phyloP scores from a whole-genome alignment of 1,140 invertebrate species.

The Steinernema khuongi region DNA sequence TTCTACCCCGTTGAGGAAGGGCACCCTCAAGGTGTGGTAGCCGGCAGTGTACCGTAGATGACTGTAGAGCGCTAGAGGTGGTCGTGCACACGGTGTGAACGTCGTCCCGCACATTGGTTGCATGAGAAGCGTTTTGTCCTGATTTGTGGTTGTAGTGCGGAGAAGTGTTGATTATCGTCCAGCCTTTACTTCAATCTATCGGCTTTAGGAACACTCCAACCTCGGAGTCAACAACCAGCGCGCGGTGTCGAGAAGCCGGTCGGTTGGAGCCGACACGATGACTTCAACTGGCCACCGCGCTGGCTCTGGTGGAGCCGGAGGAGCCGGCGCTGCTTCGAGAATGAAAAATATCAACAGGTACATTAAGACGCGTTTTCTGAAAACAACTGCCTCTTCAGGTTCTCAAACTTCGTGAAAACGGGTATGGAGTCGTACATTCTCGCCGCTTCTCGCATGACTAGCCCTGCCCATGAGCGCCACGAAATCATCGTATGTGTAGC shows the following conservation, averaged over 20 bases:
- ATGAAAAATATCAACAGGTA: slow-evolving; percentile 49
- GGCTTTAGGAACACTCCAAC: background rate
- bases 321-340: slow-evolving; percentile 29
- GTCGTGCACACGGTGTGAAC: too few relatives aligned
- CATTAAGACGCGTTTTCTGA: background rate
- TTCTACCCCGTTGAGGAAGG: background rate
- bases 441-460: slow-evolving; percentile 69
- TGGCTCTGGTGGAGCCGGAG: background rate
- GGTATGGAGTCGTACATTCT: slow-evolving; percentile 85
- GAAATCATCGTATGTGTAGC: slow-evolving; percentile 66
- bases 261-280: slow-evolving; percentile 42
- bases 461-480: slow-evolving; percentile 73
- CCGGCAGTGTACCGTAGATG: background rate
- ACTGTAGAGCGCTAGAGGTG: too few relatives aligned
- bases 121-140: too few relatives aligned
- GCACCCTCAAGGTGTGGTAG: slow-evolving; percentile 19
- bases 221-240: background rate
- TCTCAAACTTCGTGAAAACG: slow-evolving; percentile 83
- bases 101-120: too few relatives aligned
- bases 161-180: background rate
- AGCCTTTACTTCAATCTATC: background rate
- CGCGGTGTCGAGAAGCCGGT: slow-evolving; percentile 37
- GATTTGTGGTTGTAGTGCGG: too few relatives aligned
- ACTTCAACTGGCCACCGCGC: slow-evolving; percentile 24
- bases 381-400: slow-evolving; percentile 64